These are phyloP conservation scores for Hirtodrosophila trivittata DNA, from an alignment of 2,888 invertebrate genomes.

Conservation along the genomic window DNA sequence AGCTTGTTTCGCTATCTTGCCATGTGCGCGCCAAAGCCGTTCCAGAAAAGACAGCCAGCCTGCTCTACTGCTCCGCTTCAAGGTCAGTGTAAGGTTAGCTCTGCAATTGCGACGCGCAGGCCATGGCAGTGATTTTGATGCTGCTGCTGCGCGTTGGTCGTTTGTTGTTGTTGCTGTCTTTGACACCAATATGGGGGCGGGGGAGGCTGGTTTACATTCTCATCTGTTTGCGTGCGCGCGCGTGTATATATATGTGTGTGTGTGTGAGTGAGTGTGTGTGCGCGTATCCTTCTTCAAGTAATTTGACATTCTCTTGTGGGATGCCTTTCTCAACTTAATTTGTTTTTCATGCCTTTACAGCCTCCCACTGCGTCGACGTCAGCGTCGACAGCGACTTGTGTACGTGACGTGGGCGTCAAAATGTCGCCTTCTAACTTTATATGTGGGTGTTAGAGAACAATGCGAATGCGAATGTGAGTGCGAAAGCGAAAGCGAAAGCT, in stretches of 20 bases:
- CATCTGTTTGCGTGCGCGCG: constrained; percentile 16
- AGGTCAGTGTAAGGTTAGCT: constrained; percentile 78
- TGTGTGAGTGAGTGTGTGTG: constrained; percentile 14
- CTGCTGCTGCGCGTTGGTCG: constrained; percentile 54
- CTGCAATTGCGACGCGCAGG: constrained; percentile 58
- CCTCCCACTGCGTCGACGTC: constrained; percentile 42
- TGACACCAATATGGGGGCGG: constrained; percentile 21
- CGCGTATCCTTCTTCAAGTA: constrained; percentile 53
- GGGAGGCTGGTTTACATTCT: constrained; percentile 7
- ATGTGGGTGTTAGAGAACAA: constrained; percentile 6
- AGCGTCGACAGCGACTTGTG: constrained; percentile 18
- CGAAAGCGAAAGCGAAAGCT: too few species aligned
- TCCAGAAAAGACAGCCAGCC: constrained; percentile 43
- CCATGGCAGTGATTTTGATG: constrained; percentile 71
- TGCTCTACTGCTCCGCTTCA: constrained; percentile 65
- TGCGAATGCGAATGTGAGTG: too few species aligned
- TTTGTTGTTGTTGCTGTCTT: constrained; percentile 18
- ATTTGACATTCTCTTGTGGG: constrained; percentile 46
- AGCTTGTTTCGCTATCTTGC: constrained; percentile 71
- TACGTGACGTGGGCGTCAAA: constrained; percentile 43
- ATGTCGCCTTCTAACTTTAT: constrained; percentile 20
- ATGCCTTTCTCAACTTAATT: constrained; percentile 42
- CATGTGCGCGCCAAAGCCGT: constrained; percentile 54
- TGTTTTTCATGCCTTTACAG: constrained; percentile 38
- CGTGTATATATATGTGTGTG: constrained; percentile 7